phyloP scores from a whole-genome alignment of 2,113 vertebrate genomes.

The Chloropsis hardwickii region DNA sequence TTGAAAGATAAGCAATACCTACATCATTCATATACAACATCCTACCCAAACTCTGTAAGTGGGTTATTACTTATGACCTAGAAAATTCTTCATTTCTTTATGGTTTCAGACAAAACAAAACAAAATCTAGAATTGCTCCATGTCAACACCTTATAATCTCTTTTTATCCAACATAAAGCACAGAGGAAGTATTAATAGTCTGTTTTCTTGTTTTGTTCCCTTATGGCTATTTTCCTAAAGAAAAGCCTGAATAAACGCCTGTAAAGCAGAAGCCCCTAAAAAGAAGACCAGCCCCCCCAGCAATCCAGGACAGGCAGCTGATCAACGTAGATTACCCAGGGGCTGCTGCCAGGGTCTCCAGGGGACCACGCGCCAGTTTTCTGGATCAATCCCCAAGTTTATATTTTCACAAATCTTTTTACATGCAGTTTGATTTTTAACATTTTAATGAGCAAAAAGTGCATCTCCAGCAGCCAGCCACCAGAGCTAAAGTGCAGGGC shows the following conservation, averaged over 20 bases:
- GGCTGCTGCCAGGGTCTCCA: constrained; percentile 23
- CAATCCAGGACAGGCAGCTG: constrained; percentile 37
- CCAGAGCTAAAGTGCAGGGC: constrained; percentile 74
- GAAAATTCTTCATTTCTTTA: not conserved
- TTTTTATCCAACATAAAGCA: not conserved
- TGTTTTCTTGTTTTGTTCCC: not conserved
- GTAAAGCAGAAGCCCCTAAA: not conserved
- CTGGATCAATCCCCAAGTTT: constrained; percentile 74
- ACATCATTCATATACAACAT: not conserved
- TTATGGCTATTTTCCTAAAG: not conserved
- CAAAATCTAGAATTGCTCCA: not conserved
- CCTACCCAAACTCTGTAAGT: not conserved
- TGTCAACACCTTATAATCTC: not conserved
- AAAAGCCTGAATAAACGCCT: constrained; percentile 1
- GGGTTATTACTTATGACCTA: not conserved
- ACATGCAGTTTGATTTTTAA: constrained; percentile 75
- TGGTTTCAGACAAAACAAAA: not conserved
- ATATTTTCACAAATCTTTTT: constrained; percentile 71
- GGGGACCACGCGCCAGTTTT: constrained; percentile 23
- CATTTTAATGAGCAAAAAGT: constrained; percentile 77
- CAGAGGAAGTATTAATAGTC: not conserved
- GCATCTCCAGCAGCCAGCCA: constrained; percentile 69
- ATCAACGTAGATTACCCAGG: constrained; percentile 55
- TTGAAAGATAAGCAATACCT: not conserved
- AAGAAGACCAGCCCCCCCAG: not conserved